Percentiles rank a stretch among this genome's conserved stretches.
Evolutionary conservation across 2,888 invertebrate species (phyloP).

Genomic region (Hirtodrosophila histrioides): DNA sequence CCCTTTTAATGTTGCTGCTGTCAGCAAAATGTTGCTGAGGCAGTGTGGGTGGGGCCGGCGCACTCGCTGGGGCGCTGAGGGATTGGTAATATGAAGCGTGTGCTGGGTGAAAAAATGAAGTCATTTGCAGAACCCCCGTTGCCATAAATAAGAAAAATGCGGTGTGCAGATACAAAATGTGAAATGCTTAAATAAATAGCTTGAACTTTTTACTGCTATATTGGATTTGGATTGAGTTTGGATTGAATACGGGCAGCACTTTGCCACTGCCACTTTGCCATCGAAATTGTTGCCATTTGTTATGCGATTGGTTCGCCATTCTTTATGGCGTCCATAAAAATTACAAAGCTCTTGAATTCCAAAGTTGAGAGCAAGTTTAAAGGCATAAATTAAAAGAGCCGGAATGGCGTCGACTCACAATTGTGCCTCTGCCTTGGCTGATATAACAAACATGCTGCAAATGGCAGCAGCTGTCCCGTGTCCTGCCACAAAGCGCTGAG

Average conservation of each 20-base stretch:
- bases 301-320: conserved; percentile 66
- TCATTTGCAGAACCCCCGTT: conserved; percentile 52
- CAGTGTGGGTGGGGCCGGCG: conserved; percentile 14
- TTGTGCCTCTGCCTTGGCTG: conserved; percentile 26
- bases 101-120: conserved; percentile 51
- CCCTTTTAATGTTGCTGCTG: conserved; percentile 60
- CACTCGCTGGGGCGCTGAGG: not conserved
- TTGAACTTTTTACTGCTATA: conserved; percentile 61
- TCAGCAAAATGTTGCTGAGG: conserved; percentile 46
- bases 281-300: conserved; percentile 76
- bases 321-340: conserved; percentile 63
- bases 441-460: conserved; percentile 64
- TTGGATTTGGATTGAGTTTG: conserved; percentile 68
- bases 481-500: conserved; percentile 29
- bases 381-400: conserved; percentile 67
- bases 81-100: conserved; percentile 6
- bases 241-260: conserved; percentile 38
- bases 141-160: conserved; percentile 74
- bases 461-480: conserved; percentile 59
- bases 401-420: conserved; percentile 15
- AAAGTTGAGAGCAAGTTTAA: conserved; percentile 55
- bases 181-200: conserved; percentile 76
- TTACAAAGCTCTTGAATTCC: conserved; percentile 53
- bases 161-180: conserved; percentile 74
- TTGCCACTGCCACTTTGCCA: conserved; percentile 55